These are phyloP conservation scores for Cephalopachus bancanus DNA, from an alignment of 2,797 vertebrate species.

Conservation along the genomic window DNA sequence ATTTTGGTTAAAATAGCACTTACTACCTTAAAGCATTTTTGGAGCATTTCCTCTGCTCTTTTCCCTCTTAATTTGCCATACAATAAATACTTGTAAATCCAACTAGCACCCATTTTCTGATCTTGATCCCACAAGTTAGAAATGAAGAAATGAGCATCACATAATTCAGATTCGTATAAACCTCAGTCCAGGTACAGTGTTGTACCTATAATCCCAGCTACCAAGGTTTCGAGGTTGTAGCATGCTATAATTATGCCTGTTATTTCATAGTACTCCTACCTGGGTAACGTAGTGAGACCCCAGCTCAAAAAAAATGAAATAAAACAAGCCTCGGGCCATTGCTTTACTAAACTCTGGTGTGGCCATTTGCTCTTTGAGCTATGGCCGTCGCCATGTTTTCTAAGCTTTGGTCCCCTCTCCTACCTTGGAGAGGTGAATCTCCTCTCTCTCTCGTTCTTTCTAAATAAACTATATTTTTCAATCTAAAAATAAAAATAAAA, in stretches of 20 bases:
- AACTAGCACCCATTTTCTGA: neutral
- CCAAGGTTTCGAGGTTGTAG: neutral
- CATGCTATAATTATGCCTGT: neutral
- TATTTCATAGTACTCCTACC: neutral
- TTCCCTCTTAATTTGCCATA: conserved; percentile 23
- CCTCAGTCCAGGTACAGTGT: neutral
- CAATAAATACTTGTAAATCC: neutral
- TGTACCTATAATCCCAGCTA: neutral
- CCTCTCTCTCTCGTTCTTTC: no score
- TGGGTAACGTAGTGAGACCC: neutral
- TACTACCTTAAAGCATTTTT: neutral
- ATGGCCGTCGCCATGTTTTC: no score
- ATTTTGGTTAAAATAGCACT: neutral
- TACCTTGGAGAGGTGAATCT: no score
- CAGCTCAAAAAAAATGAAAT: neutral
- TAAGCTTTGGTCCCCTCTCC: no score
- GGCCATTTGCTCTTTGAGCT: no score
- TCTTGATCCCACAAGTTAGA: neutral
- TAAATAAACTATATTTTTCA: no score
- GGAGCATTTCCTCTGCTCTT: conserved; percentile 18
- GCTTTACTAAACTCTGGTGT: no score
- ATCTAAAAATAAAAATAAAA: neutral
- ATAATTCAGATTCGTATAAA: conserved; percentile 43
- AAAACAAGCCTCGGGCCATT: neutral
- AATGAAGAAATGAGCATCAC: neutral